A percentile compares a stretch with the other conserved stretches of the same genome.
Conservation (phyloP, 2,888 invertebrate species). For the Chrysodeixis includens region DNA sequence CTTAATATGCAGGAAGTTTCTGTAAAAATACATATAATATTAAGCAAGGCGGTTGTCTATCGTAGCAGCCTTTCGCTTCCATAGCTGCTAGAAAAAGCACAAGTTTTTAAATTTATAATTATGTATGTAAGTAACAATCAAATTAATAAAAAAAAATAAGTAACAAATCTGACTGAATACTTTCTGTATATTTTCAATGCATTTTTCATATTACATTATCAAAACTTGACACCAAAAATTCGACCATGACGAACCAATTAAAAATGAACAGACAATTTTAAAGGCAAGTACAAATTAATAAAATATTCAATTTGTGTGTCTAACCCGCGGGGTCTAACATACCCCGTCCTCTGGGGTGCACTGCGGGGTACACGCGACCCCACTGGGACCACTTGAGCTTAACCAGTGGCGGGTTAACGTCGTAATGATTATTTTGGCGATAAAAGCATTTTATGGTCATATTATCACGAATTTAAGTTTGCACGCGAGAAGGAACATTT, state of each 20-base stretch:
- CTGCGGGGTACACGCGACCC: conserved; percentile 75
- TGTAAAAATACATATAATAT: too few species aligned
- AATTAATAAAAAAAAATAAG: too few species aligned
- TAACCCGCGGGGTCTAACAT: conserved; percentile 63
- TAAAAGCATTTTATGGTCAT: conserved; percentile 66
- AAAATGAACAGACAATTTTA: conserved; percentile 69
- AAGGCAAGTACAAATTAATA: conserved; percentile 74
- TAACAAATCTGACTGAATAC: too few species aligned
- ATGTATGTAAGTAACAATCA: too few species aligned
- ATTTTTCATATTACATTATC: too few species aligned
- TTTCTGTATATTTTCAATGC: too few species aligned
- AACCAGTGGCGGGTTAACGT: conserved; percentile 62
- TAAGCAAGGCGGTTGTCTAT: too few species aligned
- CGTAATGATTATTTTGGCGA: conserved; percentile 71
- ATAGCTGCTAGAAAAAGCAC: too few species aligned
- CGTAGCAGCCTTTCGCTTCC: too few species aligned
- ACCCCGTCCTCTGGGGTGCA: conserved; percentile 72
- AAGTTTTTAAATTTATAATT: too few species aligned
- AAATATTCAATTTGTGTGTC: conserved; percentile 78
- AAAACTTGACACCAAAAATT: conserved; percentile 1
- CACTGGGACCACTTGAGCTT: conserved; percentile 80
- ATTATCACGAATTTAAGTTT: conserved; percentile 44
- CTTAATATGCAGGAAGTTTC: too few species aligned
- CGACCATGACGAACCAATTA: conserved; percentile 42
- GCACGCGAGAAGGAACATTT: conserved; percentile 29